Percentiles rank a stretch among this genome's conserved stretches.
Conservation (phyloP, 2,113 vertebrate species). For the Pelobates fuscus region DNA sequence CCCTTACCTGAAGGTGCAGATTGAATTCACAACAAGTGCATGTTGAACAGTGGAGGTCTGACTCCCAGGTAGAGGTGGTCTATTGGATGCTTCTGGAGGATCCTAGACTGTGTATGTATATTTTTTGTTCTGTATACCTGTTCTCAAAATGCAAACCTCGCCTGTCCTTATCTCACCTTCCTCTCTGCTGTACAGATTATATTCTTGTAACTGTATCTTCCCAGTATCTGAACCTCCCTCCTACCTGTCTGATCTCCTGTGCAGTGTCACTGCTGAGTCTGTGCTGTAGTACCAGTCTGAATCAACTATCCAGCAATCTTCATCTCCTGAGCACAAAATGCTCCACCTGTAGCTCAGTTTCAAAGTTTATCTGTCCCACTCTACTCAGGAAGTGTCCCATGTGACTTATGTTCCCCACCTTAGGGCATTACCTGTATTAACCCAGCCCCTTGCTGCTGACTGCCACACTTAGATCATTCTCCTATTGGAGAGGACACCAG, state of each 20-base stretch:
- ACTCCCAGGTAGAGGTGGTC: slow-evolving; percentile 3
- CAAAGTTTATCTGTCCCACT: slow-evolving; percentile 20
- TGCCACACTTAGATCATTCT: no score
- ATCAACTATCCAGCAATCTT: background rate
- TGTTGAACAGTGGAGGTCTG: background rate
- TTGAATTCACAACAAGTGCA: background rate
- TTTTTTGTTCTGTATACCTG: background rate
- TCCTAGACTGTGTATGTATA: no score
- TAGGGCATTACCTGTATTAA: slow-evolving; percentile 7
- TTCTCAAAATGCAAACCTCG: background rate
- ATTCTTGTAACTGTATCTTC: background rate
- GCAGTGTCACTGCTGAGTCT: background rate
- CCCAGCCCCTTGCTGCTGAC: no score
- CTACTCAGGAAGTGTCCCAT: no score
- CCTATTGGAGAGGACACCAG: no score
- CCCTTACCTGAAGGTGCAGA: background rate
- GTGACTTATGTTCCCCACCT: background rate
- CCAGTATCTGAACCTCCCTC: background rate
- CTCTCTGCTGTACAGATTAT: background rate
- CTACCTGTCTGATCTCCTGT: background rate
- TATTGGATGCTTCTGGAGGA: background rate
- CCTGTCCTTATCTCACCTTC: slow-evolving; percentile 1
- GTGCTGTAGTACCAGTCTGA: background rate
- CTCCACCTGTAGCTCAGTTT: background rate
- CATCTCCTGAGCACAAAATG: slow-evolving; percentile 13